These are phyloP conservation scores for Moxostoma hubbsi DNA, from an alignment of 2,797 vertebrate species.

Conservation along the genomic window DNA sequence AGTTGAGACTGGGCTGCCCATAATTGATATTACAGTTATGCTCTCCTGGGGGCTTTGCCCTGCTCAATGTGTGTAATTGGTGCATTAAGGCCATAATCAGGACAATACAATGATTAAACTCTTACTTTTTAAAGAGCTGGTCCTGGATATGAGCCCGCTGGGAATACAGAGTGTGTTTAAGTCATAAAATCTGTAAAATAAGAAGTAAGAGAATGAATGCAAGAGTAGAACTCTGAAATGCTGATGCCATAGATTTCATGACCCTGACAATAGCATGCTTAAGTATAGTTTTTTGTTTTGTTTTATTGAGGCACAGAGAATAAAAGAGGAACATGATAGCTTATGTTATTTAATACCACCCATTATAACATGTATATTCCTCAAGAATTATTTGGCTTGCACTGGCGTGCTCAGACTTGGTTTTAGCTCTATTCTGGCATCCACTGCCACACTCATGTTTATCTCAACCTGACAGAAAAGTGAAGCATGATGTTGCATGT, in stretches of 20 bases:
- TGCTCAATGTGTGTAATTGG: constrained; percentile 41
- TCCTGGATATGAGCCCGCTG: constrained; percentile 36
- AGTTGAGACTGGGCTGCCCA: no score
- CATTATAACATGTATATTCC: constrained; percentile 7
- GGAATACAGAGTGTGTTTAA: constrained; percentile 43
- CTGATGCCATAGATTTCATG: constrained; percentile 1
- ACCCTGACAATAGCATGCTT: not conserved
- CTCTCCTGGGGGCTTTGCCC: constrained; percentile 28
- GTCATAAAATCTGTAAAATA: constrained; percentile 31
- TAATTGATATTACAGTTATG: not conserved
- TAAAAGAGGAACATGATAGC: constrained; percentile 8
- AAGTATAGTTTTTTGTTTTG: not conserved
- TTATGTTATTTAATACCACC: constrained; percentile 17
- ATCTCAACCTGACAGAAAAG: constrained; percentile 48
- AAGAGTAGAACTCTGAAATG: not conserved
- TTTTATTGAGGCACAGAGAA: not conserved
- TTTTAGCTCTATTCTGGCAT: constrained; percentile 31
- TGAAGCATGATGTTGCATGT: constrained; percentile 47
- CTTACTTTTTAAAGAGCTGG: constrained; percentile 37
- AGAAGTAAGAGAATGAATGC: not conserved
- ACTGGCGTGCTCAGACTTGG: not conserved
- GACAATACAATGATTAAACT: constrained; percentile 47
- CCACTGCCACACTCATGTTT: constrained; percentile 18
- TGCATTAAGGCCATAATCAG: constrained; percentile 52
- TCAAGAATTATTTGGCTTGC: constrained; percentile 22